Evolutionary conservation across 2,113 vertebrate species (phyloP), one percentile per base, ranked within the genome.

Genomic region (Passer montanus): DNA sequence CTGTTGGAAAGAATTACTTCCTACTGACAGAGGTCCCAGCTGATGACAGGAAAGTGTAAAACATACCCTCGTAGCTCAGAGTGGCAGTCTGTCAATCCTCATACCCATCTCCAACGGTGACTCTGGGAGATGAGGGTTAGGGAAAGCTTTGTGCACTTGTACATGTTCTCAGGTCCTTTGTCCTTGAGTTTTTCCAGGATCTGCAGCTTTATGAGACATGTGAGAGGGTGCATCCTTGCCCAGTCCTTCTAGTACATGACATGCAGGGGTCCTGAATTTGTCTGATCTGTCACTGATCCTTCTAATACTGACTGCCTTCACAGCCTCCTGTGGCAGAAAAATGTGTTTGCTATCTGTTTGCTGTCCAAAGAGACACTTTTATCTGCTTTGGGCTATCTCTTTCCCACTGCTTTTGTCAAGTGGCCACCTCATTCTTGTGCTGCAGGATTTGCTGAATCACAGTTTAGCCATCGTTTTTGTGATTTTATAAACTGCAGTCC

Each of bases 401-500:
- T 18, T 76, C 26, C 15, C 18, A 35, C 14, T 33, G 5, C 7
- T 86, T 79, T 59, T 35, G 14, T 79, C 21, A 46, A 31, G 39
- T 43, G 35, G 2, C 16, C 21, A 4, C 26, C 12, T 67, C 6
- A 4, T 47, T 56, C 46, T 69, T 33, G 21, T 16, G 2, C 46
- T 35, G 19, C 39, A 56, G 27, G 33, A 56, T 69, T 64, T 86
- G 4, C 24, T 44, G 18, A 43, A 64, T 33, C 1, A 0, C 27
- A 39, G 20, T 43, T 82, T 33, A 49, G 33, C 37, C 33, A 0
- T 43, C 0, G 0, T 8, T 59, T 83, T 83, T 9, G 5, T 2
- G 6, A n/a, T 11, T 58, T 44, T 19, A 21, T 35, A 26, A 79
- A 50, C 49, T 27, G 39, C 2, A 3, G 62, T 35, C 16, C 27